Evolutionary conservation across 2,113 vertebrate genomes (phyloP).

Genomic region (Antechinus flavipes): DNA sequence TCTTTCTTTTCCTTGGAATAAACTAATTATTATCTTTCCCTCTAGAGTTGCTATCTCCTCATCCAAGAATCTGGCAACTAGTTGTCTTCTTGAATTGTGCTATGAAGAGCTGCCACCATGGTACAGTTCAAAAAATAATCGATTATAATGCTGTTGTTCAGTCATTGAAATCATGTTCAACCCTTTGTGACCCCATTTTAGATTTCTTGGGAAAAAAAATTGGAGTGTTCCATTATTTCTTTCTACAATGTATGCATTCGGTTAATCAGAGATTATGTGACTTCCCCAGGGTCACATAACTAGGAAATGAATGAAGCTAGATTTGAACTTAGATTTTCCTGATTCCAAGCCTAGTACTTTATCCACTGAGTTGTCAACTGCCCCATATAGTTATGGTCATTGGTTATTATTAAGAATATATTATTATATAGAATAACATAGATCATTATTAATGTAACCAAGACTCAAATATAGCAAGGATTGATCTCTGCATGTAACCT

Average conservation of each 20-base stretch:
- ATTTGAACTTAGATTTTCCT: too few species aligned
- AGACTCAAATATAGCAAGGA: background rate
- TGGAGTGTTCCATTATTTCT: too few species aligned
- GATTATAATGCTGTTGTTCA: background rate
- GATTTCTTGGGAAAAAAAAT: too few species aligned
- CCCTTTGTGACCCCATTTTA: too few species aligned
- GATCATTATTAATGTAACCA: background rate
- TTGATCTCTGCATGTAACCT: background rate
- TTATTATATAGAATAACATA: background rate
- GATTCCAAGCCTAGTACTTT: too few species aligned
- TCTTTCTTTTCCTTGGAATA: background rate
- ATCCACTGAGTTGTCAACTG: too few species aligned
- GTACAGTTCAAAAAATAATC: background rate
- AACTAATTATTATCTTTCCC: background rate
- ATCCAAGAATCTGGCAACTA: background rate
- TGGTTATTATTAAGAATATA: background rate
- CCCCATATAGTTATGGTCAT: background rate
- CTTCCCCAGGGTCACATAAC: too few species aligned
- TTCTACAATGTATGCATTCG: too few species aligned
- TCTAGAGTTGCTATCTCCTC: background rate
- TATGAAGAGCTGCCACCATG: background rate
- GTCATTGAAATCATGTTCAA: too few species aligned
- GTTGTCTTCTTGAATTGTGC: background rate
- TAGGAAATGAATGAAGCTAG: too few species aligned
- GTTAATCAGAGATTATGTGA: too few species aligned